A percentile compares a stretch with the other conserved stretches of the same genome.
These are phyloP conservation scores for Cirrhinus mrigala DNA, from an alignment of 2,797 vertebrate species.

Conservation along the genomic window DNA sequence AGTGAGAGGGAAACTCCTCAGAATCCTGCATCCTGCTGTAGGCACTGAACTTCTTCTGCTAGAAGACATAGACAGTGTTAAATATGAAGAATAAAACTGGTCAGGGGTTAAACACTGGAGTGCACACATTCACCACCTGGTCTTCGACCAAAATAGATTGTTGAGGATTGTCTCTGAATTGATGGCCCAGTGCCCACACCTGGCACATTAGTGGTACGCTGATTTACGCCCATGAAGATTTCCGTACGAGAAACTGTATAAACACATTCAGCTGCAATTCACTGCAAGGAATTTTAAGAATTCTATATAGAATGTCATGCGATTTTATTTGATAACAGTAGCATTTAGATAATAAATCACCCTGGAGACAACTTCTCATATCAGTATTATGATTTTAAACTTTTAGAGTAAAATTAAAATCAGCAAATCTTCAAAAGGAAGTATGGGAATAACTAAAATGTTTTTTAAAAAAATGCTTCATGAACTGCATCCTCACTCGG, in stretches of 20 bases:
- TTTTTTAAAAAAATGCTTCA: not conserved
- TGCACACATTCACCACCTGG: conserved; percentile 28
- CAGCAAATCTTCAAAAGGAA: not conserved
- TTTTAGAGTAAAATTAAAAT: conserved; percentile 7
- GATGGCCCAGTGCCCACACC: conserved; percentile 37
- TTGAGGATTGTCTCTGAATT: conserved; percentile 32
- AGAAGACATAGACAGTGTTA: conserved; percentile 29
- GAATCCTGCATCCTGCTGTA: conserved; percentile 96
- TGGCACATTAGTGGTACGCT: conserved; percentile 37
- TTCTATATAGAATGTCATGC: conserved; percentile 1
- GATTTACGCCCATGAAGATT: conserved; percentile 34
- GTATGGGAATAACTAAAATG: not conserved
- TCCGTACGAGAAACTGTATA: conserved; percentile 13
- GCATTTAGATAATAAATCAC: not conserved
- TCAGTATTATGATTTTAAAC: not conserved
- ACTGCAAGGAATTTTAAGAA: conserved; percentile 23
- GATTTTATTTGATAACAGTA: not conserved
- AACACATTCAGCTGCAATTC: conserved; percentile 24
- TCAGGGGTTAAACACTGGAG: conserved; percentile 20
- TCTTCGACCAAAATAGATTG: conserved; percentile 40
- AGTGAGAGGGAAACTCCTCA: conserved; percentile 84
- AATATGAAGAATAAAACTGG: not conserved
- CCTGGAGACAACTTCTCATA: not conserved
- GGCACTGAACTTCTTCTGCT: conserved; percentile 86
- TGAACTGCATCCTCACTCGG: not conserved